Evolutionary conservation across 2,888 invertebrate genomes (phyloP), one percentile per base, ranked within the genome.

Genomic region (Nomada lathburiana): DNA sequence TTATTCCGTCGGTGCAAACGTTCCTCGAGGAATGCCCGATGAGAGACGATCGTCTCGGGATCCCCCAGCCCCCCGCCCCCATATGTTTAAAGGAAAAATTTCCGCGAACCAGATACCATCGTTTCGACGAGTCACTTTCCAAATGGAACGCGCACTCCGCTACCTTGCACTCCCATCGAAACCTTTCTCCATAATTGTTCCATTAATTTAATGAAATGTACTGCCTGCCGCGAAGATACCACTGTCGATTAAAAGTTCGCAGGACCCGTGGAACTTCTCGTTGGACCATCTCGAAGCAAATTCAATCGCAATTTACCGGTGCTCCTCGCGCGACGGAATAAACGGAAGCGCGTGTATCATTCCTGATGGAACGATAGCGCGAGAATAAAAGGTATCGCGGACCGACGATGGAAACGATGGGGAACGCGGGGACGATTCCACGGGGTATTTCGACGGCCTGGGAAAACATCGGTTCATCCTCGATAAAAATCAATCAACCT

Each of bases 401-500:
- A 23, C 36, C 29, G 16, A 57, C 29, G 76, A 52, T 18, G 36
- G 53, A 20, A 53, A 20, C 53, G 53, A 53, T 55, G n/a, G 42
- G 23, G 42, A 42, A 36, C 26, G 53, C 23, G 23, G 13, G n/a
- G 18, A 42, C 18, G 44, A 20, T 29, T 20, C 52, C 29, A 20
- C n/a, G 36, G 44, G 20, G 75, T 59, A 75, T 68, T 75, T 75
- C 69, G 20, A 42, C 53, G 20, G 23, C 0, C 55, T 18, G 16
- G 42, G 69, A 69, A 71, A 76, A 63, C 64, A 71, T 71, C 11
- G 76, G 42, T 72, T 71, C 60, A 72, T 65, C 72, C 63, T 26
- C 23, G 52, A 65, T 65, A 72, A 73, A 67, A 62, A 67, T 77
- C 77, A 47, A 62, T 72, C 73, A 29, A 2, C 63, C 23, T 76